Evolutionary conservation across 2,797 vertebrate species (phyloP).

Genomic region (Phyllotis vaccarum): DNA sequence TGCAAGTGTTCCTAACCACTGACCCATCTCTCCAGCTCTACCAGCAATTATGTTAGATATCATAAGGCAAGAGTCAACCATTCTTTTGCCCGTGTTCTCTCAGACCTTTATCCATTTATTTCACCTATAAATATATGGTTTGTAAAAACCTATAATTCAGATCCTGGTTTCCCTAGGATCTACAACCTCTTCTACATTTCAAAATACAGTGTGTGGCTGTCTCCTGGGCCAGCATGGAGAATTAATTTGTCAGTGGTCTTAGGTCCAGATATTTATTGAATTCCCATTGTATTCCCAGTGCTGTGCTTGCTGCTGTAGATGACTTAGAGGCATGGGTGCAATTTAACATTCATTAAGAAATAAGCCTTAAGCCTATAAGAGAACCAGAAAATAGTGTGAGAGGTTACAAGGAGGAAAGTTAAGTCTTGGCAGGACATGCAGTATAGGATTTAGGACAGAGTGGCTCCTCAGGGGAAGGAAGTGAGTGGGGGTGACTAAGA

Average conservation of each 20-base stretch:
- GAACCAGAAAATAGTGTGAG: background rate
- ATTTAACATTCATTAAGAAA: constrained; percentile 32
- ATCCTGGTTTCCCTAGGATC: background rate
- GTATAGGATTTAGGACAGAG: background rate
- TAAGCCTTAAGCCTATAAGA: background rate
- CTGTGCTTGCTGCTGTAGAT: background rate
- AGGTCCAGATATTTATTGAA: background rate
- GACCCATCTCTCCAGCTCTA: background rate
- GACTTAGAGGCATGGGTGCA: background rate
- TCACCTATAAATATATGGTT: background rate
- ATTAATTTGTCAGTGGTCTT: background rate
- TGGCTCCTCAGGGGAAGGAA: background rate
- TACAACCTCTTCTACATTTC: background rate
- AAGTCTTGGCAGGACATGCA: background rate
- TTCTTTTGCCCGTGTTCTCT: background rate
- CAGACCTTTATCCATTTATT: background rate
- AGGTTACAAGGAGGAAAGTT: background rate
- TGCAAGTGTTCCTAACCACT: background rate
- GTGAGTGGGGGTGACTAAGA: no score
- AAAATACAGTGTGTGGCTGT: background rate
- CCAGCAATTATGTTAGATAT: background rate
- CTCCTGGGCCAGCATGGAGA: background rate
- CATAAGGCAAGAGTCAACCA: background rate
- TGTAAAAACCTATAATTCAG: background rate
- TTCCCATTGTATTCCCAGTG: background rate